A percentile compares a stretch with the other conserved stretches of the same genome.
phyloP scores from a whole-genome alignment of 2,888 invertebrate genomes.

The Polyploca ridens region DNA sequence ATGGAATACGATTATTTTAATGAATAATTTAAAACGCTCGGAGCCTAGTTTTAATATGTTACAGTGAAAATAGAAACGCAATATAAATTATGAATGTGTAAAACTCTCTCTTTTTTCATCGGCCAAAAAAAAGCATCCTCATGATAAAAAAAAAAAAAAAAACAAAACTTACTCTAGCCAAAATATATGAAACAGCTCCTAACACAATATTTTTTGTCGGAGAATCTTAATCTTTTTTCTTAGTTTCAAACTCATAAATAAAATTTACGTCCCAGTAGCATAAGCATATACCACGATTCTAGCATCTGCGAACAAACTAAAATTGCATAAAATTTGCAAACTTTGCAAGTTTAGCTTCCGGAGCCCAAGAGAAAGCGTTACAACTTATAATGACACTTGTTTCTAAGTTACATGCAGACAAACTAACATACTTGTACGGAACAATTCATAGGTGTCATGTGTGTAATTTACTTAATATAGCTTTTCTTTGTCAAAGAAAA shows the following conservation, averaged over 20 bases:
- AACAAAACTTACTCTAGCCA: no score
- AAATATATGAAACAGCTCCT: no score
- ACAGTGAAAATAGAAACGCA: background rate
- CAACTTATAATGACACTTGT: constrained; percentile 8
- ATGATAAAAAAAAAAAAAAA: no score
- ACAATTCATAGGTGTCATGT: background rate
- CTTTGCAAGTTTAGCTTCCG: background rate
- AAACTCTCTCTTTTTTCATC: no score
- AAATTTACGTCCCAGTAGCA: background rate
- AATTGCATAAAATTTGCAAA: constrained; percentile 4
- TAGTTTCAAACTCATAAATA: background rate
- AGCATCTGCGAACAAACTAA: background rate
- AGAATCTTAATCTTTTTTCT: no score
- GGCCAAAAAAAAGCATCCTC: no score
- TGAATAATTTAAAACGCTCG: constrained; percentile 18
- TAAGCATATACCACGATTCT: no score
- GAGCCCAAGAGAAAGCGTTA: background rate
- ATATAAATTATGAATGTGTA: no score
- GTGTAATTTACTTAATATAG: background rate
- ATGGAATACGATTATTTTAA: constrained; percentile 28
- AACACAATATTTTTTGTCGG: no score
- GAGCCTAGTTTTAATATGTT: constrained; percentile 22
- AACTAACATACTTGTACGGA: background rate
- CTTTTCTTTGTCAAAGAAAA: background rate
- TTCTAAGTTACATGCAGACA: constrained; percentile 1